Percentiles rank a stretch among this genome's conserved stretches.
phyloP scores from a whole-genome alignment of 2,888 invertebrate genomes.

The Eulithis testata region DNA sequence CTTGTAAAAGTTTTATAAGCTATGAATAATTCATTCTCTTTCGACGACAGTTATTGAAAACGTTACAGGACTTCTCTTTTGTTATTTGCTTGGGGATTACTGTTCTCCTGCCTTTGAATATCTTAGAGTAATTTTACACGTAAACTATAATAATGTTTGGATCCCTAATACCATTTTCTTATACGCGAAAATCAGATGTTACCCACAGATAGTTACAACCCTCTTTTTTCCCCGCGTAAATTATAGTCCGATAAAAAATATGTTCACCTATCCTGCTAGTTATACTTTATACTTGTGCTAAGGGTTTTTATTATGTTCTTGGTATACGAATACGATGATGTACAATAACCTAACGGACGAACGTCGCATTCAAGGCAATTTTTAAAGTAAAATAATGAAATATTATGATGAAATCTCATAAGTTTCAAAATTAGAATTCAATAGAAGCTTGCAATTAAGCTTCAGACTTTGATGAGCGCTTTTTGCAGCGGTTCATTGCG shows the following conservation, averaged over 20 bases:
- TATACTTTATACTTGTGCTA: no score
- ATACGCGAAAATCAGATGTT: no score
- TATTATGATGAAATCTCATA: background rate
- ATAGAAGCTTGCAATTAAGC: conserved; percentile 57
- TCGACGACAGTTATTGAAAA: conserved; percentile 51
- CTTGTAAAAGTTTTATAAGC: conserved; percentile 54
- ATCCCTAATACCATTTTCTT: no score
- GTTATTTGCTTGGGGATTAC: conserved; percentile 41
- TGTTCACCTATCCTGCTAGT: no score
- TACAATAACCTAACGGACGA: no score
- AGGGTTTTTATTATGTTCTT: no score
- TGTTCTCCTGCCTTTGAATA: conserved; percentile 35
- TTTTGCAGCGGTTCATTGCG: conserved; percentile 58
- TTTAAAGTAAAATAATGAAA: background rate
- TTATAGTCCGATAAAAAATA: no score
- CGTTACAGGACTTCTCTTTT: conserved; percentile 45
- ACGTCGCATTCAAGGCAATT: no score
- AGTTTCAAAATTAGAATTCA: conserved; percentile 24
- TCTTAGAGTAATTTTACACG: conserved; percentile 28
- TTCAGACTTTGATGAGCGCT: conserved; percentile 57
- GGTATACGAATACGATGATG: no score
- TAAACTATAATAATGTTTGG: conserved; percentile 12
- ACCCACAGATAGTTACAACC: no score
- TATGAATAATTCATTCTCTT: conserved; percentile 55
- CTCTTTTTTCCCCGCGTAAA: no score